phyloP scores from a whole-genome alignment of 2,797 vertebrate species.

The Sitta carolinensis region DNA sequence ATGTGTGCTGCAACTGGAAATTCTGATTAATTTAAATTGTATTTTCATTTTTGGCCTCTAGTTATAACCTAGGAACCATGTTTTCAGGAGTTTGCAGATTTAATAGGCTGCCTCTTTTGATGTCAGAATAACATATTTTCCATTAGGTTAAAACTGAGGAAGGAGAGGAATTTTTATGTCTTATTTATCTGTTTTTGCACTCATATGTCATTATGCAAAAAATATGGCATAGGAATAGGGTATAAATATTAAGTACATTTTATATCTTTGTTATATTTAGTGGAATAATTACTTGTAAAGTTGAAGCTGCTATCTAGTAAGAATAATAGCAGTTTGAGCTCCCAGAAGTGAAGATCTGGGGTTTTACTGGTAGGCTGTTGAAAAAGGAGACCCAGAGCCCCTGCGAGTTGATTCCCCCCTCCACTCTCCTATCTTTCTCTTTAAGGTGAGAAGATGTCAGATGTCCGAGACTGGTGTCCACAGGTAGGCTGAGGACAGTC shows the following conservation, averaged over 20 bases:
- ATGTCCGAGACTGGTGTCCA: neutral
- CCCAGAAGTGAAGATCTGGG: neutral
- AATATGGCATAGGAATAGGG: neutral
- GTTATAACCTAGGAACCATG: neutral
- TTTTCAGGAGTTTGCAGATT: neutral
- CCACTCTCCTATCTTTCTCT: neutral
- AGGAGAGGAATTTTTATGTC: neutral
- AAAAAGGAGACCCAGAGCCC: neutral
- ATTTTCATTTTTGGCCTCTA: neutral
- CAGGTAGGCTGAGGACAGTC: neutral
- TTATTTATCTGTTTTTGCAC: neutral
- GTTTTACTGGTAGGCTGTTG: neutral
- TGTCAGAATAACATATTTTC: neutral
- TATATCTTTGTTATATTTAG: neutral
- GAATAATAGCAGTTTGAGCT: neutral
- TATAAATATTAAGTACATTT: neutral
- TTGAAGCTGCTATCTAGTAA: neutral
- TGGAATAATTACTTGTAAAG: neutral
- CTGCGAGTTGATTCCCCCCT: neutral
- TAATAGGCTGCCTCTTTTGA: neutral
- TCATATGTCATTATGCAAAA: neutral
- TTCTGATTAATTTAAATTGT: neutral
- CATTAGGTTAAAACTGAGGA: neutral
- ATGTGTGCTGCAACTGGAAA: neutral
- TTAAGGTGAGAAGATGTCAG: conserved; percentile 4